Conservation (phyloP, 2,113 vertebrate species). For the Psammodynastes pulverulentus region DNA sequence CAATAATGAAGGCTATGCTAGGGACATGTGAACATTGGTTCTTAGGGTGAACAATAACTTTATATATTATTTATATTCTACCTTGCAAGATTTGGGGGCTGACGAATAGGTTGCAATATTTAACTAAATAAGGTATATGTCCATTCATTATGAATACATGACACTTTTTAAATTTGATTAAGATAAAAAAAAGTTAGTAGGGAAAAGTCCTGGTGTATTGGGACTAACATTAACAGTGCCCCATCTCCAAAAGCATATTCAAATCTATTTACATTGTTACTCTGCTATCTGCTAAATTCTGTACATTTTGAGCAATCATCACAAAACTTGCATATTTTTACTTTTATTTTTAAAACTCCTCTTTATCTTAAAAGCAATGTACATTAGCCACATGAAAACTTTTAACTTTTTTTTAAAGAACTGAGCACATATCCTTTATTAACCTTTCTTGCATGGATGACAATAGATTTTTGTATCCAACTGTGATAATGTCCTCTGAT, state of each 20-base stretch:
- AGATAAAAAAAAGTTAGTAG: not conserved
- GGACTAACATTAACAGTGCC: not conserved
- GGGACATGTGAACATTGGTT: not conserved
- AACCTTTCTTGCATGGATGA: slow-evolving; percentile 43
- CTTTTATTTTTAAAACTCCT: not conserved
- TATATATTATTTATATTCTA: not conserved
- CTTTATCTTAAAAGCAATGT: slow-evolving; percentile 30
- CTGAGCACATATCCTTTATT: slow-evolving; percentile 52
- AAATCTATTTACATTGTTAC: not conserved
- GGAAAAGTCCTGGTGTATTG: not conserved
- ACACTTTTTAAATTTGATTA: not conserved
- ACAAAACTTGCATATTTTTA: not conserved
- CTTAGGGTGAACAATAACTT: not conserved
- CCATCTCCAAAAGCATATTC: not conserved
- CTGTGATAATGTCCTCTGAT: slow-evolving; percentile 60
- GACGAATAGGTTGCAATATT: not conserved
- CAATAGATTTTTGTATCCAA: slow-evolving; percentile 49
- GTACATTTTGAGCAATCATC: not conserved
- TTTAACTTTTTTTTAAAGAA: slow-evolving; percentile 28
- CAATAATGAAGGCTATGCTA: not conserved
- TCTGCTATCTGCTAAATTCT: not conserved
- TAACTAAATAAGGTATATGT: slow-evolving; percentile 29
- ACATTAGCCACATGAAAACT: slow-evolving; percentile 42
- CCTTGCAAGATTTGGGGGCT: not conserved
- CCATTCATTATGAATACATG: not conserved